Evolutionary conservation across 2,797 vertebrate genomes (phyloP), one percentile per base, ranked within the genome.

Genomic region (Heterohyrax brucei): DNA sequence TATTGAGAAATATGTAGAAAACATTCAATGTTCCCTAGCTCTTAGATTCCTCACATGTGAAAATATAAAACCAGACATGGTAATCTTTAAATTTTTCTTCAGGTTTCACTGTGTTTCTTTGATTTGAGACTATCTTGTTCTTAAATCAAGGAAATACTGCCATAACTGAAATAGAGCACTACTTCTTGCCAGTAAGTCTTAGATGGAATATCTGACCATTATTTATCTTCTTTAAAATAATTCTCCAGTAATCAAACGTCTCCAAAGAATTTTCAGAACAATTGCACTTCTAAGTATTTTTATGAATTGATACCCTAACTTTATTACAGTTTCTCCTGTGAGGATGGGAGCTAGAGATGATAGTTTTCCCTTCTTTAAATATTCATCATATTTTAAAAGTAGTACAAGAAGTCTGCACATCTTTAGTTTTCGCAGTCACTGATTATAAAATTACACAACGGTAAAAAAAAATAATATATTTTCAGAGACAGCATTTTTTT

Each of bases 1-100:
- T 73, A 85, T 30, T 76, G 48, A 66, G 44, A 91, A 81, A 33
- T 46, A 92, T 95, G 70, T 95, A 82, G 10, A 96, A 39, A 89
- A 50, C 68, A 83, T 26, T 93, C 84, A 59, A 33, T 22, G 39
- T 89, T 81, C 77, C 75, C 70, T 78, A 44, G 70, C 48, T 91
- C 87, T 53, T 33, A 85, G 13, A 0, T 66, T 96, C 21, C 50
- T 91, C n/a, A 48, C 22, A 44, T 10, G 16, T 80, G 76, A 89
- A 86, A 68, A 68, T 84, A 22, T 64, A 33, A 64, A 91, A 53
- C n/a, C 14, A 9, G 21, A 59, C 6, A 12, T 13, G 68, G 16
- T 13, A 4, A 12, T 24, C 53, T 80, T 30, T 72, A 61, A 64
- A 13, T 30, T 89, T 81, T 66, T 75, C 59, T 89, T 66, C 19